Evolutionary conservation across 92 coral and sea anemone genomes (phyloP).

Genomic region (Pocillopora grandis): DNA sequence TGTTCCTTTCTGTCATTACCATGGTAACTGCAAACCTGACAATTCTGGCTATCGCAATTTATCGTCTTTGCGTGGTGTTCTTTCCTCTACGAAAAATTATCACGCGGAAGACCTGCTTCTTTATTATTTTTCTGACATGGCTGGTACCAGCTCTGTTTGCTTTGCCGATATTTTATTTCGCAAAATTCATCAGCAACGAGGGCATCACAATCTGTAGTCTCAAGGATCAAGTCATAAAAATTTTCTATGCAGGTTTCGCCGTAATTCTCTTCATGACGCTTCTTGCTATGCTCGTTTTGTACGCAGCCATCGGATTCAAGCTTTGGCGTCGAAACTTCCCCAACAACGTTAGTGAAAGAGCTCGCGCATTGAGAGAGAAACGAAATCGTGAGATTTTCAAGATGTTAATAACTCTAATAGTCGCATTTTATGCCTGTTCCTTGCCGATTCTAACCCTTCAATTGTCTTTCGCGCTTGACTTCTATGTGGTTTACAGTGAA

Average conservation of each 20-base stretch:
- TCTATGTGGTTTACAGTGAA: background rate
- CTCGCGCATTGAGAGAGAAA: slow-evolving; percentile 9
- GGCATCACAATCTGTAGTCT: slow-evolving; percentile 4
- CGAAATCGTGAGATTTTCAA: slow-evolving; percentile 28
- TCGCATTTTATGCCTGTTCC: slow-evolving; percentile 26
- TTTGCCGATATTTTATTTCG: slow-evolving; percentile 22
- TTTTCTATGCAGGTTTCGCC: slow-evolving; percentile 26
- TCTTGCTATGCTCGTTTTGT: slow-evolving; percentile 22
- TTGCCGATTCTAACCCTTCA: slow-evolving; percentile 15
- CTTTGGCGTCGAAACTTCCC: slow-evolving; percentile 11
- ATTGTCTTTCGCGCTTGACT: slow-evolving; percentile 27
- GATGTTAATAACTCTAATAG: slow-evolving; percentile 32
- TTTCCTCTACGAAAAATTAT: slow-evolving; percentile 22
- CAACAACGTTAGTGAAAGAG: background rate
- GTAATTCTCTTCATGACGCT: slow-evolving; percentile 33
- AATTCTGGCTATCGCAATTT: slow-evolving; percentile 28
- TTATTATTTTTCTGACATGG: slow-evolving; percentile 29
- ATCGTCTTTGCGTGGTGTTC: slow-evolving; percentile 24
- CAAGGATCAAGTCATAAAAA: slow-evolving; percentile 1
- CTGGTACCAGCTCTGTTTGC: slow-evolving; percentile 18
- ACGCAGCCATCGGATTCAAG: slow-evolving; percentile 41
- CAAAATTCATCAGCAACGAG: background rate
- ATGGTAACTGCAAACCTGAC: slow-evolving; percentile 33
- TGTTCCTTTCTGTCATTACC: slow-evolving; percentile 19
- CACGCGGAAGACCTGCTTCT: slow-evolving; percentile 22